Evolutionary conservation across 2,113 vertebrate species (phyloP), one percentile per base, ranked within the genome.

Genomic region (Anolis carolinensis): DNA sequence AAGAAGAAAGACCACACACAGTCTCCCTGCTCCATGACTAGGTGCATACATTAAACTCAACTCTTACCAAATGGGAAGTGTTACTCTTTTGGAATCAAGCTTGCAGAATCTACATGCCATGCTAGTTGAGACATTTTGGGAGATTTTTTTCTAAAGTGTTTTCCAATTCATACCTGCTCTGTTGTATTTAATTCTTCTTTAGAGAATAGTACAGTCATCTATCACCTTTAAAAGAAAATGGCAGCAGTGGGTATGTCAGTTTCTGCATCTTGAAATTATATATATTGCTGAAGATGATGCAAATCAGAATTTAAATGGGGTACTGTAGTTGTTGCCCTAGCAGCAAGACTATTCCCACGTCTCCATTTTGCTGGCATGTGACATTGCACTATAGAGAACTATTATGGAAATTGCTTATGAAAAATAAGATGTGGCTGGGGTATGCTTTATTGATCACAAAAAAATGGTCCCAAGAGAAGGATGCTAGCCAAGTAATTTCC

Each of bases 401-500:
- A 10, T 79, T 79, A 32, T 36, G 55, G n/a, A 79, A 36, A 32
- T 59, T 55, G 30, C 30, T 77, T 13, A 78, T 34, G 36, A 79
- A 36, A 34, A 32, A 48, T 48, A 5, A 50, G 14, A 30, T 50
- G 48, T 71, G 39, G 36, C 36, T 20, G 25, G 39, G 18, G 63
- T 6, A 18, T 50, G 34, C n/a, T 52, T 82, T 34, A 82, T 83
- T n/a, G 4, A 1, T 84, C 63, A 87, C 44, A 30, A 62, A 50
- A 75, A 92, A 81, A 70, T 14, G 68, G 44, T 67, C 48, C 34
- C 75, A 48, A 59, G 88, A 87, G 9, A 70, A 39, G 65, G 63
- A 9, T 81, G 68, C 84, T 79, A 2, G 36, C 63, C 0, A 83
- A 90, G 55, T 39, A 59, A 81, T 72, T 89, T 81, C n/a, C 16